Evolutionary conservation across 2,797 vertebrate species (phyloP).

Genomic region (Spondyliosoma cantharus): DNA sequence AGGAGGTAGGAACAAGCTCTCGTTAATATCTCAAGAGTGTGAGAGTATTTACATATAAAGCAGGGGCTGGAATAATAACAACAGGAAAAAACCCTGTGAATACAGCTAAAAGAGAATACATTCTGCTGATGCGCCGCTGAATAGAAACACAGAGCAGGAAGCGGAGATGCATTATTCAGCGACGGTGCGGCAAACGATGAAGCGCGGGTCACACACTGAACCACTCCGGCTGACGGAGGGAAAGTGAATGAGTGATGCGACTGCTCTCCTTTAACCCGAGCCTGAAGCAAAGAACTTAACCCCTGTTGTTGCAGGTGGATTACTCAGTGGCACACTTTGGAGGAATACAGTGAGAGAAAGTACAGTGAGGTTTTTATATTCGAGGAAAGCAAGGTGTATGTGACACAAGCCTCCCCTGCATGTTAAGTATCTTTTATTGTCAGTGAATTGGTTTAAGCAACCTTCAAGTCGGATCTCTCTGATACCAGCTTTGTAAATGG

Average conservation of each 20-base stretch:
- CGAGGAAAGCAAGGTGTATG: neutral
- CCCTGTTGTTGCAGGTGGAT: neutral
- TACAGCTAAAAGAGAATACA: neutral
- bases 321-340: neutral
- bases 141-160: conserved; percentile 38
- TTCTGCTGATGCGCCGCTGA: conserved; percentile 51
- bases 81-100: conserved; percentile 10
- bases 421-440: no score
- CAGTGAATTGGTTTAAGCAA: no score
- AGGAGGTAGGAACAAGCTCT: conserved; percentile 12
- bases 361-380: neutral
- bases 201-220: conserved; percentile 32
- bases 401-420: neutral
- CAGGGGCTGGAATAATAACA: conserved; percentile 26
- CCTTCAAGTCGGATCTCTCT: no score
- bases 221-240: conserved; percentile 12
- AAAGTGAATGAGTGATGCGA: conserved; percentile 19
- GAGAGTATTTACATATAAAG: conserved; percentile 36
- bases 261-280: conserved; percentile 11
- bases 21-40: conserved; percentile 38
- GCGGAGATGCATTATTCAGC: conserved; percentile 68
- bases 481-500: no score
- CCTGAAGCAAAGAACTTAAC: neutral
- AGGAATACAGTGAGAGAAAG: neutral
- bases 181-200: conserved; percentile 43